Conservation (phyloP, 2,113 vertebrate genomes). For the Nibea coibor region DNA sequence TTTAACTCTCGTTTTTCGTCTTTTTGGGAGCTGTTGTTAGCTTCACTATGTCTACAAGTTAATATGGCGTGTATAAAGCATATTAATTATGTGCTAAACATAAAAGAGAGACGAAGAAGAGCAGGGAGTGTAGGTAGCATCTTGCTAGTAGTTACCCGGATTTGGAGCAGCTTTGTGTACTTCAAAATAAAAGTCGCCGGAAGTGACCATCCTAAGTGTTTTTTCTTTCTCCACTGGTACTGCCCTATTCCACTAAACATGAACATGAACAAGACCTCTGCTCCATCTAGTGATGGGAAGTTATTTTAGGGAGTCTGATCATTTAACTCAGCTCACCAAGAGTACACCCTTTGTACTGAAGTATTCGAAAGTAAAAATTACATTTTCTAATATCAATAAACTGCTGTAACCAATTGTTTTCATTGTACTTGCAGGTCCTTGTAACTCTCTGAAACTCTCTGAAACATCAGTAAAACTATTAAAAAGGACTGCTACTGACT, state of each 20-base stretch:
- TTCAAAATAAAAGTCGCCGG: constrained; percentile 26
- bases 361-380: too few species aligned
- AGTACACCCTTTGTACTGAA: too few species aligned
- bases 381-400: too few species aligned
- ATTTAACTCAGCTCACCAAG: too few species aligned
- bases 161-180: not conserved
- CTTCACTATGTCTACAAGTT: not conserved
- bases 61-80: too few species aligned
- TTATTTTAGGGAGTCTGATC: too few species aligned
- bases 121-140: not conserved
- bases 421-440: too few species aligned
- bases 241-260: not conserved
- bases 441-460: too few species aligned
- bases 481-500: too few species aligned
- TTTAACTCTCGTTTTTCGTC: not conserved
- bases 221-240: not conserved
- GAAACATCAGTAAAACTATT: too few species aligned
- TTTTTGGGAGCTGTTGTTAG: not conserved
- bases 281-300: not conserved
- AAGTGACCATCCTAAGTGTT: not conserved
- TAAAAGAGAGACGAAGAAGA: not conserved
- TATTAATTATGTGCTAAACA: not conserved
- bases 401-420: too few species aligned
- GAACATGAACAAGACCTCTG: not conserved
- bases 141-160: too few species aligned